Evolutionary conservation across 64 coral and sea anemone species (phyloP), one percentile per base, ranked within the genome.

Genomic region (Cladopsammia gracilis): DNA sequence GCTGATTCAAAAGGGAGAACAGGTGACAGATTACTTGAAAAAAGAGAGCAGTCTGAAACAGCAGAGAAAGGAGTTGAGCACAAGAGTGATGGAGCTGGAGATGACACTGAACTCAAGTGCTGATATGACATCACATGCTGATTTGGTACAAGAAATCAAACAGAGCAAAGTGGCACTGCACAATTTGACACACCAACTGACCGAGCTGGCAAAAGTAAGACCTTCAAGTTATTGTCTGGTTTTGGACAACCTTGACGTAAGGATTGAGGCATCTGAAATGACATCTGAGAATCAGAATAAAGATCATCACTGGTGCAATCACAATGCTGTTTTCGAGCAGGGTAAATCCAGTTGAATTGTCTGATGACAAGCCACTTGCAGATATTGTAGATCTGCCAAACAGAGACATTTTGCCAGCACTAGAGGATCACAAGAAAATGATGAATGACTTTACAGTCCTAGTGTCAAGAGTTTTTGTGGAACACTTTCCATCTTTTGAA

Each of bases 301-400:
- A 67, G 82, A 87, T 77, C 66, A 87, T 50, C 91, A 93, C n/a
- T 93, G 83, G 91, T 87, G 72, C 26, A 93, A 87, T 43, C 72
- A 87, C 56, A 93, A 78, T 78, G 73, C 73, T 3, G 19, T 58
- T 44, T 0, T 58, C 13, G 83, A 93, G n/a, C 44, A 67, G 91
- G 64, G 83, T 93, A 19, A 87, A 79, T 14, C 83, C 74, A 10
- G 8, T 7, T 3, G 0, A 87, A 25, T 53, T 76, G n/a, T 4
- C 58, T 56, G 91, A 93, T 87, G 52, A 93, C 69, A 5, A 5
- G 57, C 83, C 91, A 43, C 68, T 79, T 47, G 53, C 71, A 20
- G 73, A 78, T 58, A n/a, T 87, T 15, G 18, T 12, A 48, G 74
- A 87, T 23, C 47, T 87, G 5, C 73, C 91, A 25, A 93, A 93